Evolutionary conservation across 2,888 invertebrate genomes (phyloP).

Genomic region (Pecten maximus): DNA sequence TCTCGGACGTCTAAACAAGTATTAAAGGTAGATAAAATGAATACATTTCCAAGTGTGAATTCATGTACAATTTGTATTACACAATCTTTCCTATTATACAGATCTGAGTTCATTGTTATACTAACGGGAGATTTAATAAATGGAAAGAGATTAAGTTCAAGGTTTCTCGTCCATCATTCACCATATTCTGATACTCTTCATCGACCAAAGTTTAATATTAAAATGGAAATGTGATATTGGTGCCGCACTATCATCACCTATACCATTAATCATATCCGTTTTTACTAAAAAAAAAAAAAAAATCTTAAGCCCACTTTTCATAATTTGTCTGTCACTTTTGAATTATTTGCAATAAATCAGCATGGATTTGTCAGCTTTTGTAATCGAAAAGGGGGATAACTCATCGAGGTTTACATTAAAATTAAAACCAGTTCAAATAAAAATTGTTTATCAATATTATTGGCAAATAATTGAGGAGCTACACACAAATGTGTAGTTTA

Average conservation of each 20-base stretch:
- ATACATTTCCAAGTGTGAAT: background rate
- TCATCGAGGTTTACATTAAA: no score
- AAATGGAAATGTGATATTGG: background rate
- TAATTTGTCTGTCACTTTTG: background rate
- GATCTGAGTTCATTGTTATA: background rate
- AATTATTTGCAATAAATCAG: background rate
- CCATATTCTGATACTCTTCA: background rate
- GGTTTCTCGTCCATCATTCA: background rate
- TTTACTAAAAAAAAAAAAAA: background rate
- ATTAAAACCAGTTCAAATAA: no score
- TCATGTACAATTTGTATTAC: background rate
- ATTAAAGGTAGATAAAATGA: background rate
- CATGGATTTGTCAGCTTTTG: no score
- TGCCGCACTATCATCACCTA: background rate
- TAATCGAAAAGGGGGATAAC: no score
- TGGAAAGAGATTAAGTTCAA: background rate
- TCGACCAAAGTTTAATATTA: background rate
- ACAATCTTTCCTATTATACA: background rate
- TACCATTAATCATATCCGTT: background rate
- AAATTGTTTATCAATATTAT: no score
- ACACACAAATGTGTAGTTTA: no score
- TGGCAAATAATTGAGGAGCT: no score
- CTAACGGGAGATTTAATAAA: slow-evolving; percentile 4
- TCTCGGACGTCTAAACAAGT: background rate
- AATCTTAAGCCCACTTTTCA: background rate